Percentiles rank a stretch among this genome's conserved stretches.
phyloP scores from a whole-genome alignment of 1,140 invertebrate genomes.

The Drosophila nannoptera region DNA sequence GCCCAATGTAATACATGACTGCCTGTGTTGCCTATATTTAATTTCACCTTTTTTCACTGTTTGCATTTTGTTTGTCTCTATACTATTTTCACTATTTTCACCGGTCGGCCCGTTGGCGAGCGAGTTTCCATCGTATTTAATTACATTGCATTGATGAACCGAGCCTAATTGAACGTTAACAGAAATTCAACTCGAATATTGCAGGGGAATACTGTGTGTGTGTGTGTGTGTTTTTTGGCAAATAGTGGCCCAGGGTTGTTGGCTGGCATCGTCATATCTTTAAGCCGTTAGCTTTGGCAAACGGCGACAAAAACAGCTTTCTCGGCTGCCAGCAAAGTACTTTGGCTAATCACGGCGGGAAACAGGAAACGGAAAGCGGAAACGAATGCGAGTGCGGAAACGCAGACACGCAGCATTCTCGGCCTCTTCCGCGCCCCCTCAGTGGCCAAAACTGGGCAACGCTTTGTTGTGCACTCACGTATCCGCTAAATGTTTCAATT shows the following conservation, averaged over 20 bases:
- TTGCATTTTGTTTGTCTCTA: slow-evolving; percentile 72
- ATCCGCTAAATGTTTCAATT: slow-evolving; percentile 70
- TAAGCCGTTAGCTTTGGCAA: neutral
- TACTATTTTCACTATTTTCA: slow-evolving; percentile 66
- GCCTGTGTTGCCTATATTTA: slow-evolving; percentile 75
- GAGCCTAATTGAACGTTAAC: slow-evolving; percentile 68
- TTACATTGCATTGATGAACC: slow-evolving; percentile 58
- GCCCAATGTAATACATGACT: slow-evolving; percentile 74
- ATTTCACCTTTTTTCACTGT: slow-evolving; percentile 77
- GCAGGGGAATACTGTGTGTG: neutral
- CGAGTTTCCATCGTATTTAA: slow-evolving; percentile 64
- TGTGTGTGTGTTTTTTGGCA: neutral
- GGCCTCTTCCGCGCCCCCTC: neutral
- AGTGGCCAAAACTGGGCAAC: slow-evolving; percentile 12
- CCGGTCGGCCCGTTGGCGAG: slow-evolving; percentile 44
- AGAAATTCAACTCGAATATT: slow-evolving; percentile 39
- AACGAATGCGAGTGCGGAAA: slow-evolving; percentile 16
- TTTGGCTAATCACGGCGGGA: slow-evolving; percentile 64
- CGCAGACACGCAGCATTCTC: slow-evolving; percentile 45
- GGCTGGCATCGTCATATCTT: neutral
- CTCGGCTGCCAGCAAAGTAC: slow-evolving; percentile 47
- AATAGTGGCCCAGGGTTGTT: neutral
- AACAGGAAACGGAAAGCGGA: slow-evolving; percentile 39
- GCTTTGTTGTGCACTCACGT: slow-evolving; percentile 43
- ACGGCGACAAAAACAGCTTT: slow-evolving; percentile 13